These are phyloP conservation scores for Epinotia demarniana DNA, from an alignment of 2,888 invertebrate species.

Conservation along the genomic window DNA sequence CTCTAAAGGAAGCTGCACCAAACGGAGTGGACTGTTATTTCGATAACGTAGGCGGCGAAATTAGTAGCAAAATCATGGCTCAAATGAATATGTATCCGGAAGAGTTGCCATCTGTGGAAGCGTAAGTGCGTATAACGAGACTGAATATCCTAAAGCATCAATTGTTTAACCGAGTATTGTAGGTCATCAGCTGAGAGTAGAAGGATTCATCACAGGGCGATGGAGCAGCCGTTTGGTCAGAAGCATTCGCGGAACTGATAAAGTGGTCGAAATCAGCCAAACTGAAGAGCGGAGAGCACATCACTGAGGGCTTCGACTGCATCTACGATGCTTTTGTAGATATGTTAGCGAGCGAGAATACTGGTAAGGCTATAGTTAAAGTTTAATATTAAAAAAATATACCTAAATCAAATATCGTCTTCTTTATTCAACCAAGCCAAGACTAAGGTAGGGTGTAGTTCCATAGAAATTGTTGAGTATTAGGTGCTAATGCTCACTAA, in stretches of 20 bases:
- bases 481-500: no score
- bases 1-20: slow-evolving; percentile 87
- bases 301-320: slow-evolving; percentile 87
- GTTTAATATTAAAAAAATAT: slow-evolving; percentile 43
- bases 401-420: not conserved
- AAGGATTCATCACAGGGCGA: slow-evolving; percentile 79
- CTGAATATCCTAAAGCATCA: slow-evolving; percentile 62
- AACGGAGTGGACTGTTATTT: slow-evolving; percentile 90
- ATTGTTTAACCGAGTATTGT: slow-evolving; percentile 80
- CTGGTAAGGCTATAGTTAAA: slow-evolving; percentile 79
- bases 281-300: slow-evolving; percentile 84
- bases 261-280: slow-evolving; percentile 85
- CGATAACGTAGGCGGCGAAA: slow-evolving; percentile 90
- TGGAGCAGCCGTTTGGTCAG: slow-evolving; percentile 79
- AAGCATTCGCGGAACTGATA: slow-evolving; percentile 81
- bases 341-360: slow-evolving; percentile 84
- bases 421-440: not conserved
- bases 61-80: slow-evolving; percentile 83
- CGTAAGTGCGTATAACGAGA: slow-evolving; percentile 83
- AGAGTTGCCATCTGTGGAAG: slow-evolving; percentile 86
- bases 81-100: slow-evolving; percentile 86
- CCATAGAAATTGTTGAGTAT: no score
- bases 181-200: slow-evolving; percentile 80
- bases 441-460: no score
- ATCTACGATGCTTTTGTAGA: slow-evolving; percentile 86